phyloP scores from a whole-genome alignment of 2,888 invertebrate species.

The Sphecodes monilicornis region DNA sequence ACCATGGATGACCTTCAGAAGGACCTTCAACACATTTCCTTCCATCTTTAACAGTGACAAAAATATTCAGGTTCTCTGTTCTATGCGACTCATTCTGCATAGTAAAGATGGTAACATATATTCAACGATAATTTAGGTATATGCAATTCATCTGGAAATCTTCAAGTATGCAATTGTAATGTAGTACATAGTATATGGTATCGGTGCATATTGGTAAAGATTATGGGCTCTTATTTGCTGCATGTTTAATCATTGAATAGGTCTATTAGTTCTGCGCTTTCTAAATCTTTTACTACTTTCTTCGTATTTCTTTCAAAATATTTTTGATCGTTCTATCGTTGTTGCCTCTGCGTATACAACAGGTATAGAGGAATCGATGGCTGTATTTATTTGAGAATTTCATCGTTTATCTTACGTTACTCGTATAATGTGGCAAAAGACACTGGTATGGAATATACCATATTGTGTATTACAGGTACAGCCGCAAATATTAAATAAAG shows the following conservation, averaged over 20 bases:
- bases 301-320: slow-evolving; percentile 3
- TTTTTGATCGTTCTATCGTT: not conserved
- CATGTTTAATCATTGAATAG: not conserved
- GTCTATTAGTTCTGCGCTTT: not conserved
- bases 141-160: slow-evolving; percentile 7
- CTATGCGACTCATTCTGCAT: not conserved
- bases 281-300: not conserved
- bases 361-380: slow-evolving; percentile 15
- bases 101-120: not conserved
- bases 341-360: not conserved
- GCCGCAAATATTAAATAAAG: slow-evolving; percentile 82
- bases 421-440: slow-evolving; percentile 42
- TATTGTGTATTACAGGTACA: slow-evolving; percentile 83
- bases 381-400: slow-evolving; percentile 22
- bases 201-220: slow-evolving; percentile 22
- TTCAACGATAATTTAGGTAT: slow-evolving; percentile 10
- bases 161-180: slow-evolving; percentile 7
- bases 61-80: not conserved
- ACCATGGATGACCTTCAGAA: not conserved
- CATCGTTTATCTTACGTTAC: slow-evolving; percentile 26
- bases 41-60: not conserved
- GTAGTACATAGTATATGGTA: slow-evolving; percentile 27
- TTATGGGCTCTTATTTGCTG: slow-evolving; percentile 20
- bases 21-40: not conserved
- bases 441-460: slow-evolving; percentile 76